These are phyloP conservation scores for Gulo gulo DNA, from an alignment of 2,113 vertebrate genomes.

Conservation along the genomic window DNA sequence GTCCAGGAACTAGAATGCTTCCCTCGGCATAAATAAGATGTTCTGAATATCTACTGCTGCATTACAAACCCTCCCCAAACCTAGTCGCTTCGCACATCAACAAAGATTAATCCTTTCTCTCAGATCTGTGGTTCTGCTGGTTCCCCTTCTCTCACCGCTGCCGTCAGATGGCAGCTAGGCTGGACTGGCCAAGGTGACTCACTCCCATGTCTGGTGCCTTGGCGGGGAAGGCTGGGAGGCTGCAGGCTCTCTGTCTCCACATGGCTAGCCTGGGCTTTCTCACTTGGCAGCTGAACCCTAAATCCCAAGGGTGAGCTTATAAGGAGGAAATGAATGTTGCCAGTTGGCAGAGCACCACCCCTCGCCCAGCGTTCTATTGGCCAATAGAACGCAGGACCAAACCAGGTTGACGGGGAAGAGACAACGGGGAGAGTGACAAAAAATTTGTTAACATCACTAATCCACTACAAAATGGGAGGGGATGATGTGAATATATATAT, in stretches of 20 bases:
- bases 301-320: not conserved
- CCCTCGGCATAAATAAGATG: not conserved
- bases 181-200: not conserved
- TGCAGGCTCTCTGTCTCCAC: not conserved
- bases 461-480: not conserved
- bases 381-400: not conserved
- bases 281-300: not conserved
- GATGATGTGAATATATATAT: not conserved
- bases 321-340: not conserved
- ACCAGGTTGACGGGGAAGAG: not conserved
- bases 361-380: too few species aligned
- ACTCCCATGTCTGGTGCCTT: not conserved
- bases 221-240: not conserved
- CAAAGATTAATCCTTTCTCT: not conserved
- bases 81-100: not conserved
- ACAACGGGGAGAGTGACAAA: not conserved
- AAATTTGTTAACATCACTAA: not conserved
- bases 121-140: not conserved
- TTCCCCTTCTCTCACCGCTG: not conserved
- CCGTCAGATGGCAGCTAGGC: not conserved
- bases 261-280: not conserved
- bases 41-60: not conserved
- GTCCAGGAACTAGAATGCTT: not conserved
- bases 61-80: not conserved
- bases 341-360: too few species aligned